Evolutionary conservation across 2,888 invertebrate genomes (phyloP).

Genomic region (Ceriagrion tenellum): DNA sequence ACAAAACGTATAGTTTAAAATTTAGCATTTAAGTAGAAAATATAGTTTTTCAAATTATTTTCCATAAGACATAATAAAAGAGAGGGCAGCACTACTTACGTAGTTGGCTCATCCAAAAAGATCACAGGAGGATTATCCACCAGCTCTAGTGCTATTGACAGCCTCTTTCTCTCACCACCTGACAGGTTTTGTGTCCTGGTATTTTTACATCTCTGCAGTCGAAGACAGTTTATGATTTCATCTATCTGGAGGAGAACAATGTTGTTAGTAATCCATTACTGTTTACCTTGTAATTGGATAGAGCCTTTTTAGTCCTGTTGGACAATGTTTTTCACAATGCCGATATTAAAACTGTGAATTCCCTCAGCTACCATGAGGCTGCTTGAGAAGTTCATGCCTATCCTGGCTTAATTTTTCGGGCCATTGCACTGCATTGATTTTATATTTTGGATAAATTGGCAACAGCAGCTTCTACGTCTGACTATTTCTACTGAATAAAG

Average conservation of each 20-base stretch:
- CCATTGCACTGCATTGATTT: no score
- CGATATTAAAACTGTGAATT: neutral
- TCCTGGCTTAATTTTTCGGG: no score
- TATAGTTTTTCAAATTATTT: no score
- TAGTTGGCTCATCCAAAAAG: slow-evolving; percentile 97
- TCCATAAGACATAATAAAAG: no score
- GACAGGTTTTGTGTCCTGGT: slow-evolving; percentile 89
- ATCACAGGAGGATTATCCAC: slow-evolving; percentile 97
- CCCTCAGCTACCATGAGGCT: no score
- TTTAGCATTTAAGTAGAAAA: no score
- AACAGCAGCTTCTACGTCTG: no score
- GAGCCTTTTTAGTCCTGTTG: neutral
- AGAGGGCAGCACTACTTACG: slow-evolving; percentile 82
- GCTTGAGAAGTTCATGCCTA: no score
- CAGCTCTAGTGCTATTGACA: slow-evolving; percentile 96
- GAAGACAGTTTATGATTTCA: slow-evolving; percentile 90
- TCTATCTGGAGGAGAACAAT: slow-evolving; percentile 83
- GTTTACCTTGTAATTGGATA: neutral
- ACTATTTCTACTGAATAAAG: no score
- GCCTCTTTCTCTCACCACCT: slow-evolving; percentile 94
- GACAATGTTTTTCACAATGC: neutral
- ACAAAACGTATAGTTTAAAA: no score
- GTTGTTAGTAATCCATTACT: neutral
- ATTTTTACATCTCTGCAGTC: slow-evolving; percentile 86
- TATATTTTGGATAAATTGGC: no score